A percentile compares a stretch with the other conserved stretches of the same genome.
phyloP scores from a whole-genome alignment of 2,888 invertebrate genomes.

The Heterodera filipjevi region DNA sequence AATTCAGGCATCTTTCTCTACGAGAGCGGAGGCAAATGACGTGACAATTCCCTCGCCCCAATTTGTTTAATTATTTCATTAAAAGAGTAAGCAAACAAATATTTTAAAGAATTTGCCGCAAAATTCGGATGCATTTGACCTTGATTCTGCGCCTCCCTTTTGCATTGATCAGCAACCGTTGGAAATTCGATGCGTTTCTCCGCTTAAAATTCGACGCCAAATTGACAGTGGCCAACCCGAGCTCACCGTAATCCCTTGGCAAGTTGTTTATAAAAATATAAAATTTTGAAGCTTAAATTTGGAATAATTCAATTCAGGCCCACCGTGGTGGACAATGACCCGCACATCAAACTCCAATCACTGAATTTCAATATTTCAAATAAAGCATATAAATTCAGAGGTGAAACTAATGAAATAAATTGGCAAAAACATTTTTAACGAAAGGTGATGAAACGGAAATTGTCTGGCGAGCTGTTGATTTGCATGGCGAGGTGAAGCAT shows the following conservation, averaged over 20 bases:
- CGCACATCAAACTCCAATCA: slow-evolving; percentile 28
- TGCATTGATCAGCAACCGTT: slow-evolving; percentile 43
- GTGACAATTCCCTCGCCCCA: too few species aligned
- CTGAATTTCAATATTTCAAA: slow-evolving; percentile 26
- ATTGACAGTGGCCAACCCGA: slow-evolving; percentile 18
- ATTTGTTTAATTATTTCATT: too few species aligned
- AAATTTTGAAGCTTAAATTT: neutral
- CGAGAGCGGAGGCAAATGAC: too few species aligned
- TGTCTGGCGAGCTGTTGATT: slow-evolving; percentile 37
- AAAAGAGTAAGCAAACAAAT: too few species aligned
- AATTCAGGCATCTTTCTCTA: too few species aligned
- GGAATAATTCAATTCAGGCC: slow-evolving; percentile 19
- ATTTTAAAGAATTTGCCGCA: neutral
- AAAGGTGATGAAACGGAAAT: slow-evolving; percentile 35
- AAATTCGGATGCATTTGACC: neutral
- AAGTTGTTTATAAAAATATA: neutral
- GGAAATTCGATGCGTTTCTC: slow-evolving; percentile 31
- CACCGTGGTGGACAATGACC: slow-evolving; percentile 39
- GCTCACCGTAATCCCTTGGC: slow-evolving; percentile 36
- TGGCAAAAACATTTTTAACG: neutral
- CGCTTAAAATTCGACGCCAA: slow-evolving; percentile 28
- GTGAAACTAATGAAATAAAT: slow-evolving; percentile 7
- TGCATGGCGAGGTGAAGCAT: slow-evolving; percentile 25
- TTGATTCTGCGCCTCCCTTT: slow-evolving; percentile 24
- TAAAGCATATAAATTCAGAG: slow-evolving; percentile 39